A percentile compares a stretch with the other conserved stretches of the same genome.
These are phyloP conservation scores for Hycleus phaleratus DNA, from an alignment of 1,140 invertebrate genomes.

Conservation along the genomic window DNA sequence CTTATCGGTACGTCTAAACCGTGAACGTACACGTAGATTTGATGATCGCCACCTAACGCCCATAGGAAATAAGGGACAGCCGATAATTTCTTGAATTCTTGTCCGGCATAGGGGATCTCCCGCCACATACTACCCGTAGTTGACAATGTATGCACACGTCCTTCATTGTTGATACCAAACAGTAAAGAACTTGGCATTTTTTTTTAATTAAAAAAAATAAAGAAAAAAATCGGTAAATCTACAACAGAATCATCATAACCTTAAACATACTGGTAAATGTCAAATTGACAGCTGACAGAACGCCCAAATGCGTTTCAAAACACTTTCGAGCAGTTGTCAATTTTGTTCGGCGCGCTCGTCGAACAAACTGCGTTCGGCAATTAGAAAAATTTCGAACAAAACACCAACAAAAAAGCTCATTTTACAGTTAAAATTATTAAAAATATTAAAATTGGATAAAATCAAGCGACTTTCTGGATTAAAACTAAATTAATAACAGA, in stretches of 20 bases:
- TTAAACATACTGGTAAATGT: not conserved
- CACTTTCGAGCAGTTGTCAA: too few species aligned
- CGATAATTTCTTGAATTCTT: conserved; percentile 81
- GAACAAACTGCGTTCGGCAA: too few species aligned
- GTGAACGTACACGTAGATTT: conserved; percentile 84
- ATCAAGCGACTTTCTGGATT: too few species aligned
- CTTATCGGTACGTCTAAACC: conserved; percentile 82
- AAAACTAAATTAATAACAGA: too few species aligned
- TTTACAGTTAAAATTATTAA: too few species aligned
- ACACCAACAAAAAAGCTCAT: too few species aligned
- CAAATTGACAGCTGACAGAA: too few species aligned
- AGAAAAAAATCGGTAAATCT: not conserved
- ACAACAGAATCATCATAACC: conserved; percentile 4
- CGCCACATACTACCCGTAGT: conserved; percentile 72
- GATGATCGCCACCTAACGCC: conserved; percentile 86
- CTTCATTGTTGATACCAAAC: conserved; percentile 81
- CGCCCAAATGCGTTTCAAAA: too few species aligned
- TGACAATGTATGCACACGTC: conserved; percentile 72
- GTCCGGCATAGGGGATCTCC: conserved; percentile 73
- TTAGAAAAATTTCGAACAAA: too few species aligned
- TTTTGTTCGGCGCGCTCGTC: too few species aligned
- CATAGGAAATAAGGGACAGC: conserved; percentile 77
- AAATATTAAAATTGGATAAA: too few species aligned
- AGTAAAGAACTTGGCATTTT: conserved; percentile 66
- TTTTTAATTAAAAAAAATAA: not conserved